Evolutionary conservation across 2,113 vertebrate species (phyloP).

Genomic region (Pontoporia blainvillei): DNA sequence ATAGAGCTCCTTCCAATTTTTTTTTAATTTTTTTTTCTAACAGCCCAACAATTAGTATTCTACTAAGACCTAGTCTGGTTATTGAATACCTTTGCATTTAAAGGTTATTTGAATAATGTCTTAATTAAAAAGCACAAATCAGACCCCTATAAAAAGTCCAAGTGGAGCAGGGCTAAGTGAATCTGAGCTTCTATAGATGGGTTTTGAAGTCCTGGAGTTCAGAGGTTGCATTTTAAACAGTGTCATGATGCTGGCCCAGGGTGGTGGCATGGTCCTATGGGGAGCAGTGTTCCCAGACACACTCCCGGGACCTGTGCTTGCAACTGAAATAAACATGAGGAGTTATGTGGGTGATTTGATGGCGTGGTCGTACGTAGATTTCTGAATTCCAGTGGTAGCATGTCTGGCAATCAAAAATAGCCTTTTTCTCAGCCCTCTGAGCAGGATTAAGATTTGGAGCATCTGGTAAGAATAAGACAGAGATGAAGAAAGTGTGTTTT

Average conservation of each 20-base stretch:
- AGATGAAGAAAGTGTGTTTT: conserved; percentile 69
- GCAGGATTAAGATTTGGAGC: conserved; percentile 79
- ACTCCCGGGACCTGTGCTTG: fast-evolving
- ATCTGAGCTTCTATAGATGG: fast-evolving
- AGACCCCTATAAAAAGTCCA: neutral
- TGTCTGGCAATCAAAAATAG: conserved; percentile 76
- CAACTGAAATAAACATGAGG: fast-evolving
- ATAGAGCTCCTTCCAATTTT: fast-evolving
- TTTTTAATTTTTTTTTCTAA: neutral
- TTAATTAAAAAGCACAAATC: conserved; percentile 44
- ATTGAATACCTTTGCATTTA: neutral
- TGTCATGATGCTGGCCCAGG: neutral
- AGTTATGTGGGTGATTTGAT: fast-evolving
- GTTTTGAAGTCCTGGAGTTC: neutral
- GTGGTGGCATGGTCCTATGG: fast-evolving
- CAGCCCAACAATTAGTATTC: neutral
- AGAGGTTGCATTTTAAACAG: fast-evolving
- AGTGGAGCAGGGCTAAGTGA: neutral
- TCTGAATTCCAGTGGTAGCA: conserved; percentile 82
- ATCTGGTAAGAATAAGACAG: conserved; percentile 76
- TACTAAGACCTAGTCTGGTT: neutral
- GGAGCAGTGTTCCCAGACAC: fast-evolving
- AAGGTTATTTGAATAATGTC: neutral
- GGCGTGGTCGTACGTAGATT: fast-evolving
- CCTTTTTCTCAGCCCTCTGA: conserved; percentile 71